Evolutionary conservation across 2,113 vertebrate species (phyloP).

Genomic region (Hyperoodon ampullatus): DNA sequence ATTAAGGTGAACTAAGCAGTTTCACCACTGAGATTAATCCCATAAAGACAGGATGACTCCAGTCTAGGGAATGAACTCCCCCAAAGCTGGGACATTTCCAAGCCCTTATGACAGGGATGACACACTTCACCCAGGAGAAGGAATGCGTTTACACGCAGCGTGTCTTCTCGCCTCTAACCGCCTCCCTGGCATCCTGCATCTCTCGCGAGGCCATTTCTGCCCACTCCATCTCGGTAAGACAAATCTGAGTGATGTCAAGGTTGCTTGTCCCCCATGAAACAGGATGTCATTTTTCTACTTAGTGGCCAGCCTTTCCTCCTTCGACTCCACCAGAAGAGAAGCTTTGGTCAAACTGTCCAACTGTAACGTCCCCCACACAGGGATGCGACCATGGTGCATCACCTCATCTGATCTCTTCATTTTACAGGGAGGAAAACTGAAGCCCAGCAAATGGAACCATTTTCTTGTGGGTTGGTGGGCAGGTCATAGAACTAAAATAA

Average conservation of each 20-base stretch:
- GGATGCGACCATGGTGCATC: fast-evolving
- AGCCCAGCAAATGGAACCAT: not conserved
- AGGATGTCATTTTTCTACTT: not conserved
- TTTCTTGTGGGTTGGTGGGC: not conserved
- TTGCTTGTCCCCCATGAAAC: not conserved
- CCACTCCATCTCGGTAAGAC: not conserved
- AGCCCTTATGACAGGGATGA: not conserved
- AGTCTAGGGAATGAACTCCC: not conserved
- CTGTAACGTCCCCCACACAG: fast-evolving
- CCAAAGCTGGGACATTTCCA: too few relatives aligned
- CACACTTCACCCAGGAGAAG: not conserved
- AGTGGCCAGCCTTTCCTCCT: not conserved
- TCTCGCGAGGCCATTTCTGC: fast-evolving
- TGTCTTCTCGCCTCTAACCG: fast-evolving
- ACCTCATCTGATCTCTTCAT: not conserved
- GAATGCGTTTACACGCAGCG: fast-evolving
- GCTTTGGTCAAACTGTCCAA: not conserved
- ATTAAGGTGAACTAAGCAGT: not conserved
- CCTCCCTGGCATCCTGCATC: not conserved
- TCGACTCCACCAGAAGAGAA: not conserved
- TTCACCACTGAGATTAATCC: not conserved
- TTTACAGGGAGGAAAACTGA: not conserved
- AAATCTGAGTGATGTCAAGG: not conserved
- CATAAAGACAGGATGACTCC: not conserved
- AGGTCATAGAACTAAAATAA: not conserved